Evolutionary conservation across 64 coral and sea anemone genomes (phyloP).

Genomic region (Anthopleura sola): DNA sequence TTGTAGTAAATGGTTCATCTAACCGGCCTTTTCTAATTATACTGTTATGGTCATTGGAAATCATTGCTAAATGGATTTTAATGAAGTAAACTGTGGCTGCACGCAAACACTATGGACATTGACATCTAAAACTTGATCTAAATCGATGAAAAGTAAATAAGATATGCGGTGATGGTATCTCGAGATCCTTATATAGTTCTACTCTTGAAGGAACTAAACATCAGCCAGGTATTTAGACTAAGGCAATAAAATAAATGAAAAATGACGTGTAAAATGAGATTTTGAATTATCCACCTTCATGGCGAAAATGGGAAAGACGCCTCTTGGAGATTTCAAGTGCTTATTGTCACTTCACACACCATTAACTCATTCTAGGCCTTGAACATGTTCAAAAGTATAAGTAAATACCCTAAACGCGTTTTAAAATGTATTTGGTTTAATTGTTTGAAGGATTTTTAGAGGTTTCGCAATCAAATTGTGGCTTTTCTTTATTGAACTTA

Average conservation of each 20-base stretch:
- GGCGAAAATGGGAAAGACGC: no score
- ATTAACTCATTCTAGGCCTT: not conserved
- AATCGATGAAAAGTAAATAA: slow-evolving; percentile 4
- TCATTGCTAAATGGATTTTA: not conserved
- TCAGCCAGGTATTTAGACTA: no score
- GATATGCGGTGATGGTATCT: not conserved
- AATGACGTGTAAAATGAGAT: not conserved
- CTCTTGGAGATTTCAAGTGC: no score
- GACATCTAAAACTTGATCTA: not conserved
- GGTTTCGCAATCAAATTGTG: no score
- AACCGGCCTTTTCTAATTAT: not conserved
- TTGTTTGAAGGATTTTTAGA: no score
- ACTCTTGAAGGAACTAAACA: no score
- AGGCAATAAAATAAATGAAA: not conserved
- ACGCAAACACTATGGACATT: not conserved
- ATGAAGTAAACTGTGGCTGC: not conserved
- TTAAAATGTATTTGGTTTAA: not conserved
- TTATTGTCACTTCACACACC: not conserved
- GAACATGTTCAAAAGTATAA: not conserved
- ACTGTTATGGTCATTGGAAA: slow-evolving; percentile 8
- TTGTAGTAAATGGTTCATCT: not conserved
- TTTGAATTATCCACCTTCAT: no score
- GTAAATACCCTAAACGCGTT: not conserved
- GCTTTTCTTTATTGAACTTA: no score
- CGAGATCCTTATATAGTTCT: no score